Evolutionary conservation across 2,113 vertebrate genomes (phyloP).

Genomic region (Tonatia bakeri): DNA sequence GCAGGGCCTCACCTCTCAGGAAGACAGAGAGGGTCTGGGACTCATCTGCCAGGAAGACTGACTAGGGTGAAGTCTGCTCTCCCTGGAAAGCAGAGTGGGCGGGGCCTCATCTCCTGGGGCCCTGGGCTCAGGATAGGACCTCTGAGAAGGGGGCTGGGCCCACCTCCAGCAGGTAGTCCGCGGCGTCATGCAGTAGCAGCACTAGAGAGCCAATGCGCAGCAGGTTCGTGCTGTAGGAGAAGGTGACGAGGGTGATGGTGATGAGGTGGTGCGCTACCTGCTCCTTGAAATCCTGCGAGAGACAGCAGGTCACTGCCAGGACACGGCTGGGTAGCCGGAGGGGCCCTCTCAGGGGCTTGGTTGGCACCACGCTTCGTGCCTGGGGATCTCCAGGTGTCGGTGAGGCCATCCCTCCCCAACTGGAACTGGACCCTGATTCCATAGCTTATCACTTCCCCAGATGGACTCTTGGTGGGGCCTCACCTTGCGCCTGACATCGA

Average conservation of each 20-base stretch:
- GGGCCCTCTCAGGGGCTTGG: background rate
- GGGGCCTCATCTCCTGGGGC: background rate
- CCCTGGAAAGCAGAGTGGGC: accelerated
- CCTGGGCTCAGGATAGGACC: accelerated
- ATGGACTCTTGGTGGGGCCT: constrained; percentile 32
- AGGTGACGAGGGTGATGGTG: constrained; percentile 88
- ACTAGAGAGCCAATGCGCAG: constrained; percentile 90
- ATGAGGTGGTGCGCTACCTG: constrained; percentile 82
- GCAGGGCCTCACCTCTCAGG: background rate
- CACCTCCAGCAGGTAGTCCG: constrained; percentile 92
- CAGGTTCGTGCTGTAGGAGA: constrained; percentile 93
- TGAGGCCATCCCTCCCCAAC: background rate
- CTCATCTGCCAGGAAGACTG: background rate
- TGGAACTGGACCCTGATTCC: background rate
- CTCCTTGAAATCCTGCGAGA: constrained; percentile 90
- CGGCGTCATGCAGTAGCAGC: constrained; percentile 90
- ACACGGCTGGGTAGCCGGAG: background rate
- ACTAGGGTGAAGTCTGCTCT: background rate
- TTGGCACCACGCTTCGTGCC: background rate
- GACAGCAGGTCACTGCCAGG: accelerated
- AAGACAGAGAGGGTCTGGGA: background rate
- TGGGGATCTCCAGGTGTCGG: background rate
- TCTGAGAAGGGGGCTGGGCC: background rate
- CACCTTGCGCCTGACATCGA: constrained; percentile 94
- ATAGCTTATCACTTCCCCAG: too few species aligned